Conservation (phyloP, 2,113 vertebrate genomes). For the Oryzias melastigma region DNA sequence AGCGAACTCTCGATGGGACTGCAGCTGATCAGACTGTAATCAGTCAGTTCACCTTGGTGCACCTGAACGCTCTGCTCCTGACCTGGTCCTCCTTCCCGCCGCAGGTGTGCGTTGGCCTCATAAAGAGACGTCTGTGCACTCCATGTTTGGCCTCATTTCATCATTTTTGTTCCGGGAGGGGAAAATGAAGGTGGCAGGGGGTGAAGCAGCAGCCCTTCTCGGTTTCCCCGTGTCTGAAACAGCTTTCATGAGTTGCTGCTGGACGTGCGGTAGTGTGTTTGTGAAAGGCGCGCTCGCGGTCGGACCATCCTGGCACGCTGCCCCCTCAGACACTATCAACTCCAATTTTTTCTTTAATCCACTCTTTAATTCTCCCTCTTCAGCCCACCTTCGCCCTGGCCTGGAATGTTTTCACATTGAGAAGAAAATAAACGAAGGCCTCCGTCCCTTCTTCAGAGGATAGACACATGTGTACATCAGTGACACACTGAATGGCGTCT, state of each 20-base stretch:
- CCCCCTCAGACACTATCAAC: constrained; percentile 19
- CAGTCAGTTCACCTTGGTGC: constrained; percentile 37
- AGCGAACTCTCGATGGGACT: too few species aligned
- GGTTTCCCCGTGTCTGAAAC: constrained; percentile 74
- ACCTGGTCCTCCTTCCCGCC: constrained; percentile 47
- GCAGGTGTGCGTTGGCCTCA: constrained; percentile 71
- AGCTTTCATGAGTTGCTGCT: constrained; percentile 70
- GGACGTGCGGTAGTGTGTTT: constrained; percentile 63
- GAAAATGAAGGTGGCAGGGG: constrained; percentile 61
- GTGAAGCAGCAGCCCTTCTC: constrained; percentile 50
- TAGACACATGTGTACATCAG: constrained; percentile 38
- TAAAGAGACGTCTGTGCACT: constrained; percentile 74
- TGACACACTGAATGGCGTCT: constrained; percentile 70
- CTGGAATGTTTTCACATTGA: constrained; percentile 70
- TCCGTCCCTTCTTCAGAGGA: constrained; percentile 11
- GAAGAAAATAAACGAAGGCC: constrained; percentile 60
- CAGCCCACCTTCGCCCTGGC: constrained; percentile 46
- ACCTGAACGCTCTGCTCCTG: constrained; percentile 39
- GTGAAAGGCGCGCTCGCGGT: constrained; percentile 40
- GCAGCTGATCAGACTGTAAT: neutral
- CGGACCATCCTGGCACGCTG: constrained; percentile 39
- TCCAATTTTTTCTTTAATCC: too few species aligned
- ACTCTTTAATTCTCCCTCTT: constrained; percentile 37
- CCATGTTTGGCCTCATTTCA: constrained; percentile 70
- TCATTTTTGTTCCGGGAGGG: constrained; percentile 63